phyloP scores from a whole-genome alignment of 1,140 invertebrate species.

The Drosophila yakuba region DNA sequence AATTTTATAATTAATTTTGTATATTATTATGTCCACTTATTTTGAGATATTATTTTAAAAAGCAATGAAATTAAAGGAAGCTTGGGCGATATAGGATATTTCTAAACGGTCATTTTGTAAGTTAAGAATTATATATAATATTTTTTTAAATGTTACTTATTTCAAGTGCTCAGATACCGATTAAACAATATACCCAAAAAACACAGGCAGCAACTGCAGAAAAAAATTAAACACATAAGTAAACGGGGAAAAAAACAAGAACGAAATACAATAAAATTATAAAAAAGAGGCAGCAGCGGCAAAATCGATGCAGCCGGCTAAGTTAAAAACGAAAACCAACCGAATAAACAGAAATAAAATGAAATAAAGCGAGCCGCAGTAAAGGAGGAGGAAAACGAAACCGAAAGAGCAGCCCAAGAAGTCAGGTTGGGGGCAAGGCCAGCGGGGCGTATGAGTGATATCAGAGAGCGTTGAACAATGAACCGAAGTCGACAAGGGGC shows the following conservation, averaged over 20 bases:
- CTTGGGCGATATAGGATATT: too few species aligned
- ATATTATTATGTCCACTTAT: too few species aligned
- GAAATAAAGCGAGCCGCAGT: conserved; percentile 18
- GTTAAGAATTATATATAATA: too few species aligned
- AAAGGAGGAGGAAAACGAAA: conserved; percentile 26
- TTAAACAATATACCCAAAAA: not conserved
- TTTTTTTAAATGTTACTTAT: too few species aligned
- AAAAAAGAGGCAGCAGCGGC: conserved; percentile 60
- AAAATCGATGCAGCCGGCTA: conserved; percentile 72
- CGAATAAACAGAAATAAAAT: conserved; percentile 29
- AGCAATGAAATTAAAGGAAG: too few species aligned
- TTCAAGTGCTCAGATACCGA: too few species aligned
- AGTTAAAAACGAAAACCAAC: conserved; percentile 46
- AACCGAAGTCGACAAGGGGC: conserved; percentile 28
- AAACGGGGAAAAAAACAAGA: conserved; percentile 42
- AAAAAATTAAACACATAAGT: conserved; percentile 79
- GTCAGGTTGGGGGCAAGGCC: conserved; percentile 25
- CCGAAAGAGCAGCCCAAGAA: conserved; percentile 31
- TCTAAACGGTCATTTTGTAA: too few species aligned
- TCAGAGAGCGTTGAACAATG: conserved; percentile 51
- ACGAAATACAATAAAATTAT: conserved; percentile 69
- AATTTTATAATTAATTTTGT: too few species aligned
- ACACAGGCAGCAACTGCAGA: not conserved
- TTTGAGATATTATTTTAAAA: too few species aligned
- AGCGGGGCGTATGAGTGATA: conserved; percentile 75